phyloP scores from a whole-genome alignment of 1,140 invertebrate genomes.

The Drosophila ironensis region DNA sequence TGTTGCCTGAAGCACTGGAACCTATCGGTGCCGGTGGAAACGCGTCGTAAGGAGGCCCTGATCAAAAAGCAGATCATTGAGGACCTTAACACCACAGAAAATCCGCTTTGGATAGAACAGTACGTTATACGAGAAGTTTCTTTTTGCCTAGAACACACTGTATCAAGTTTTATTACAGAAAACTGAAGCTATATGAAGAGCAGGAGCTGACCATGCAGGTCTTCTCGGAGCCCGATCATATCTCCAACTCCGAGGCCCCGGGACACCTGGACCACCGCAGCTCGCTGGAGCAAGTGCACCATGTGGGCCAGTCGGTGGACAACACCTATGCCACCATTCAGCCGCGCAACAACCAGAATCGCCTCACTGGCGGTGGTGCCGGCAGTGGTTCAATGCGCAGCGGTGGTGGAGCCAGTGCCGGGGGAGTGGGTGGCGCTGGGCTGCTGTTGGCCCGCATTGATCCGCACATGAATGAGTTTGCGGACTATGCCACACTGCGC shows the following conservation, averaged over 20 bases:
- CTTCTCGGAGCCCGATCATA: slow-evolving; percentile 87
- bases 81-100: slow-evolving; percentile 93
- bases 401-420: slow-evolving; percentile 58
- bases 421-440: slow-evolving; percentile 59
- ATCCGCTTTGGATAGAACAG: slow-evolving; percentile 96
- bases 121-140: slow-evolving; percentile 82
- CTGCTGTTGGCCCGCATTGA: slow-evolving; percentile 77
- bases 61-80: slow-evolving; percentile 92
- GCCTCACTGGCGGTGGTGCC: slow-evolving; percentile 48
- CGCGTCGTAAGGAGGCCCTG: slow-evolving; percentile 87
- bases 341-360: slow-evolving; percentile 84
- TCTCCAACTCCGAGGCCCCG: slow-evolving; percentile 78
- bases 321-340: slow-evolving; percentile 95
- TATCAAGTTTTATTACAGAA: slow-evolving; percentile 83
- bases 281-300: slow-evolving; percentile 82
- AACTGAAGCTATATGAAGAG: slow-evolving; percentile 94
- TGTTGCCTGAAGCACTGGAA: slow-evolving; percentile 92
- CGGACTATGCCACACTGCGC: slow-evolving; percentile 88
- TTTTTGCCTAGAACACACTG: neutral
- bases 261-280: slow-evolving; percentile 71
- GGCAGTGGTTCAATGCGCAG: slow-evolving; percentile 79
- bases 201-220: slow-evolving; percentile 97
- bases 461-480: slow-evolving; percentile 83
- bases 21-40: slow-evolving; percentile 84
- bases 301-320: slow-evolving; percentile 83